Evolutionary conservation across 2,113 vertebrate genomes (phyloP), one percentile per base, ranked within the genome.

Genomic region (Saguinus imperator): DNA sequence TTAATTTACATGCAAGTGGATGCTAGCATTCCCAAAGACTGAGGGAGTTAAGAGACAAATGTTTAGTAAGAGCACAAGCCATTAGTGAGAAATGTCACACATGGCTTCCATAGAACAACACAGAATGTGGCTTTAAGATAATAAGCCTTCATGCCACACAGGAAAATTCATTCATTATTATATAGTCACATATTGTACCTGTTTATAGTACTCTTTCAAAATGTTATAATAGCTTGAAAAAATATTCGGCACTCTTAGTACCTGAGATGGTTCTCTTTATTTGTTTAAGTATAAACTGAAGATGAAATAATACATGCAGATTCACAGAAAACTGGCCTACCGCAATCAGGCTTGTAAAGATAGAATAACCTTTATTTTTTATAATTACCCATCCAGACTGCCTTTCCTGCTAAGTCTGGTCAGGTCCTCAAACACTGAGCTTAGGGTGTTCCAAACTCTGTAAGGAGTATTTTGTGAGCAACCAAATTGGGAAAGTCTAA

Each of bases 181-280:
- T 61, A 95, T 43, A 97, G 95, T 89, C 92, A 77, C 95, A 95
- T 97, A 90, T 89, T 92, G 87, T 76, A 40, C 8, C 8, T 96
- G 89, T 94, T 97, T 97, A 85, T 79, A 89, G 81, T 88, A 76
- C 29, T 95, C 84, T 94, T 84, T 94, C 37, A 90, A 96, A 95
- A 97, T 70, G 64, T 70, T 94, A 85, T 92, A 97, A 96, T 81
- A 87, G 89, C 94, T 97, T 98, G 89, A 94, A 97, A 96, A 97
- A 98, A 96, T 95, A 98, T 97, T 94, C 94, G 84, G 70, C 81
- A 57, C 12, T 95, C 61, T 73, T 91, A 95, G 85, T 94, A 92
- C 92, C 80, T 81, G 84, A 85, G 84, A 66, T 75, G 45, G 32
- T 52, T 93, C 94, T 96, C 75, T 95, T 80, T 95, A 85, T 95